phyloP scores from a whole-genome alignment of 2,888 invertebrate genomes.

The Colletes collaris region DNA sequence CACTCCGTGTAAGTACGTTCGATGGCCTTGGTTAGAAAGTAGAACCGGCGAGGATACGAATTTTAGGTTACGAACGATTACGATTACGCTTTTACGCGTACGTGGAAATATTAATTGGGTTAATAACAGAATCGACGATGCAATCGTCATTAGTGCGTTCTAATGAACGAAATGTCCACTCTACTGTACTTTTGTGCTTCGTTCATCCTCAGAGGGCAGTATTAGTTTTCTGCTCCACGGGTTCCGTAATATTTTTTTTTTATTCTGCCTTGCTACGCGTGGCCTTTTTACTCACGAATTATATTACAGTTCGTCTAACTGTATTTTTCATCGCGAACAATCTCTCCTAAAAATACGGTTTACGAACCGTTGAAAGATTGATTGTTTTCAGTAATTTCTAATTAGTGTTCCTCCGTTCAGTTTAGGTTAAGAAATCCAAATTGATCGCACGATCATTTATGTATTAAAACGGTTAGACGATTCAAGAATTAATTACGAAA shows the following conservation, averaged over 20 bases:
- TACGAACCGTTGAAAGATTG: not conserved
- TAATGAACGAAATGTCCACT: not conserved
- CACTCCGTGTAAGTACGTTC: too few species aligned
- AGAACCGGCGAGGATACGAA: not conserved
- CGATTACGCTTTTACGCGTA: not conserved
- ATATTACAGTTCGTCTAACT: not conserved
- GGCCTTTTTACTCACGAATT: not conserved
- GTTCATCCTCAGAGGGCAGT: not conserved
- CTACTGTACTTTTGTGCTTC: not conserved
- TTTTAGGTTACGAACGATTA: not conserved
- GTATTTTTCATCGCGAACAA: not conserved
- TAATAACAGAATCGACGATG: not conserved
- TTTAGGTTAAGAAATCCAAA: too few species aligned
- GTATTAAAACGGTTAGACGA: not conserved
- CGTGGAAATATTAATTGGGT: not conserved
- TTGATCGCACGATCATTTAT: not conserved
- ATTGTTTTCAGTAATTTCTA: not conserved
- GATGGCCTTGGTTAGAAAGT: constrained; percentile 25
- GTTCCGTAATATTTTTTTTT: too few species aligned
- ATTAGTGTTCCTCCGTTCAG: too few species aligned
- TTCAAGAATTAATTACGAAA: not conserved
- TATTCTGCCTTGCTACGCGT: not conserved
- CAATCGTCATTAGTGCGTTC: too few species aligned
- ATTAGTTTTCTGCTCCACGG: too few species aligned
- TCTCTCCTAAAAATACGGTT: not conserved